A percentile compares a stretch with the other conserved stretches of the same genome.
Conservation (phyloP, 2,888 invertebrate genomes). For the Drosophila mimetica region DNA sequence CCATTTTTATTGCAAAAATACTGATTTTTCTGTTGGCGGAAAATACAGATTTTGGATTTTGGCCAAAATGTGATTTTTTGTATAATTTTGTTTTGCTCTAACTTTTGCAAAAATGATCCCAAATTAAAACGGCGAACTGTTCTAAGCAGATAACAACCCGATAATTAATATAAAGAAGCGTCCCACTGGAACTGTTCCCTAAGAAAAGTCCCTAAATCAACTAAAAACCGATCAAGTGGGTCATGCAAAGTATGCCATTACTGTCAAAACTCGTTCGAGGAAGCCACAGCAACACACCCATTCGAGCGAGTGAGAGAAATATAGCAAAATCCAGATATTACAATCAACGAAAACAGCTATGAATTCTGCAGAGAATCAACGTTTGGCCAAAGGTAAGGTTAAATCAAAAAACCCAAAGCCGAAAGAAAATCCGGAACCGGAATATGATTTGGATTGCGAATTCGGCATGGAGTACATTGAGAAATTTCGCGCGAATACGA, state of each 20-base stretch:
- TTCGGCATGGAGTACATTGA: constrained; percentile 55
- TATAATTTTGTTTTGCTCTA: too few species aligned
- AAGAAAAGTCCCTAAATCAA: constrained; percentile 5
- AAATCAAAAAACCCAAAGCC: too few species aligned
- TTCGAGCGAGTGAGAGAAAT: neutral
- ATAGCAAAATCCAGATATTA: too few species aligned
- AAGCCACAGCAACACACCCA: neutral
- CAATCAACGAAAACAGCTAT: neutral
- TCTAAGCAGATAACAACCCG: too few species aligned
- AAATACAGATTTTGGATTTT: too few species aligned
- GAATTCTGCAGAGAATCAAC: neutral
- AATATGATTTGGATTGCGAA: constrained; percentile 57
- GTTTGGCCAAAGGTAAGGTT: neutral
- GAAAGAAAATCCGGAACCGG: too few species aligned
- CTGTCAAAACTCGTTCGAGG: neutral
- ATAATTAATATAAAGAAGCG: too few species aligned
- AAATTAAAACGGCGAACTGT: too few species aligned
- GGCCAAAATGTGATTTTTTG: too few species aligned
- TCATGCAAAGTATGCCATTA: neutral
- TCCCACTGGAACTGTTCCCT: constrained; percentile 44
- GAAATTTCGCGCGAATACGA: constrained; percentile 38
- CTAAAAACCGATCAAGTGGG: neutral
- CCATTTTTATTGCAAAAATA: too few species aligned
- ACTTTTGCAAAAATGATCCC: too few species aligned
- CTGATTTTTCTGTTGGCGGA: too few species aligned